Evolutionary conservation across 2,113 vertebrate species (phyloP).

Genomic region (Ammodytes marinus): DNA sequence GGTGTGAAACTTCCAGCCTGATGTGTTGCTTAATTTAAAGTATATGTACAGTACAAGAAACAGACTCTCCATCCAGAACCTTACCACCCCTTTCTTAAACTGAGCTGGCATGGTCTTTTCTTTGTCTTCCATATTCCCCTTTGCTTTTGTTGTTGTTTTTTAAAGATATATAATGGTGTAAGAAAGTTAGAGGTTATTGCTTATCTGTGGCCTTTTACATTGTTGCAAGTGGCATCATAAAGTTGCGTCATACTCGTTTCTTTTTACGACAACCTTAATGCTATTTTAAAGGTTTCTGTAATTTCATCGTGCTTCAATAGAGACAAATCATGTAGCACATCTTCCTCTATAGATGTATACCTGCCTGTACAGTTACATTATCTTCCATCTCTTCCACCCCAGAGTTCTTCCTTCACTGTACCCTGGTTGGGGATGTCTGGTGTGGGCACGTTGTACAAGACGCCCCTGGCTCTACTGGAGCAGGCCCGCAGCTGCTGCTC

Average conservation of each 20-base stretch:
- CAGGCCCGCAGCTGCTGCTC: constrained; percentile 89
- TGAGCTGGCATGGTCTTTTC: background rate
- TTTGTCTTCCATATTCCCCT: background rate
- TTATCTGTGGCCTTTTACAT: background rate
- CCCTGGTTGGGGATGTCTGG: constrained; percentile 94
- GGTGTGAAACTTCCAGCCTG: background rate
- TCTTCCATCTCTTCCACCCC: constrained; percentile 48
- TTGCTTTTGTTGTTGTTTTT: background rate
- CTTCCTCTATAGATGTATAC: background rate
- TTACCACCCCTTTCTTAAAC: background rate
- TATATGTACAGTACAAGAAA: background rate
- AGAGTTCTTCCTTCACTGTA: constrained; percentile 91
- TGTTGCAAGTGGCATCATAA: background rate
- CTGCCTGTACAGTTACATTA: background rate
- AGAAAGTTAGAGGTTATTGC: background rate
- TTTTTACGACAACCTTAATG: background rate
- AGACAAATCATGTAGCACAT: background rate
- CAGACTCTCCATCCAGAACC: too few relatives aligned
- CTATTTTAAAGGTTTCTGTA: background rate
- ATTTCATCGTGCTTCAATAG: too few relatives aligned
- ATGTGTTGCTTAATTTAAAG: background rate
- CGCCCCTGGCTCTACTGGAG: constrained; percentile 90
- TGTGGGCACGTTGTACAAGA: constrained; percentile 87
- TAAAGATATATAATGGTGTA: background rate
- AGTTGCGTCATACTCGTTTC: background rate